A percentile compares a stretch with the other conserved stretches of the same genome.
Evolutionary conservation across 2,888 invertebrate genomes (phyloP).

Genomic region (Aporophyla nigra): DNA sequence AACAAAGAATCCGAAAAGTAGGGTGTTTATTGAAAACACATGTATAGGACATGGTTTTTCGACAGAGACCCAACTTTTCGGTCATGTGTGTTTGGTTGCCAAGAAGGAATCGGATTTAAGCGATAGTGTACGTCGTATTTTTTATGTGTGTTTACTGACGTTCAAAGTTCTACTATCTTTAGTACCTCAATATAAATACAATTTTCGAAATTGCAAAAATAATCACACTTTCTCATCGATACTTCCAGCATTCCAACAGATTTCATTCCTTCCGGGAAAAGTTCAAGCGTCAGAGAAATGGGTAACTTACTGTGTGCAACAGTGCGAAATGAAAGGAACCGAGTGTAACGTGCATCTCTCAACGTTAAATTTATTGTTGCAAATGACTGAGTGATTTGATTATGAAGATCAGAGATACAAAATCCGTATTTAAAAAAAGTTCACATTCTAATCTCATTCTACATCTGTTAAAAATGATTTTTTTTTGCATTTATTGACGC

Average conservation of each 20-base stretch:
- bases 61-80: neutral
- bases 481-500: neutral
- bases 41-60: neutral
- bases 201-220: neutral
- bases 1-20: no score
- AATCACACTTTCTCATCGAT: neutral
- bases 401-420: neutral
- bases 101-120: neutral
- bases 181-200: neutral
- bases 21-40: no score
- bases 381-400: neutral
- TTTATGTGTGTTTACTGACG: neutral
- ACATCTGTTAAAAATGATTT: neutral
- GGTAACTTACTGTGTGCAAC: neutral
- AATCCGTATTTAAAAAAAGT: neutral
- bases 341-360: neutral
- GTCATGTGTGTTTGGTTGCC: neutral
- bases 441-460: neutral
- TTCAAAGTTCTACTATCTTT: neutral
- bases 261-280: conserved; percentile 8
- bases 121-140: neutral
- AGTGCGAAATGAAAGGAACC: neutral
- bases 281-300: neutral
- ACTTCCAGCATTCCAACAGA: neutral
- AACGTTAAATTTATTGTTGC: neutral